These are phyloP conservation scores for Adoxophyes honmai DNA, from an alignment of 1,140 invertebrate species.

Conservation along the genomic window DNA sequence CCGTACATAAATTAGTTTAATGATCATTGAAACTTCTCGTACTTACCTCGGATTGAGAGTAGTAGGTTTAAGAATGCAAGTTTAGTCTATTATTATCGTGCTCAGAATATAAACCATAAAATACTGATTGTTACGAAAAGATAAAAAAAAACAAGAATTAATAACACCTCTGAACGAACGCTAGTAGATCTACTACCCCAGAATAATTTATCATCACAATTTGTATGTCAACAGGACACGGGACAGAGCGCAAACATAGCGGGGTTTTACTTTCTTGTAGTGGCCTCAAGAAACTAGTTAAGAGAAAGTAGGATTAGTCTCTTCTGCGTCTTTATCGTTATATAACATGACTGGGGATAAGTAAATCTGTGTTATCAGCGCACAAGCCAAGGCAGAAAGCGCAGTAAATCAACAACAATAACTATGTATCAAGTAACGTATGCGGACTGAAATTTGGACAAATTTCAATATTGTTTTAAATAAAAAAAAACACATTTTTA, in stretches of 20 bases:
- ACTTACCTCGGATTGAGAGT: too few species aligned
- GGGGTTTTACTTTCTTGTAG: constrained; percentile 74
- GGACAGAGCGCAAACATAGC: constrained; percentile 57
- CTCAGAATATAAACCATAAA: neutral
- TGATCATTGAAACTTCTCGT: neutral
- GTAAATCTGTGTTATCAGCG: neutral
- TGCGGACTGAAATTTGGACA: too few species aligned
- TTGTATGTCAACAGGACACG: constrained; percentile 73
- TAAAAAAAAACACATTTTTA: too few species aligned
- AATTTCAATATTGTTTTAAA: too few species aligned
- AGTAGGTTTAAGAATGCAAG: too few species aligned
- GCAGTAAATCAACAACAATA: neutral
- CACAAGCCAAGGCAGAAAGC: neutral
- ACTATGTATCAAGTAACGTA: neutral
- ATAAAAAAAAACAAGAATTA: neutral
- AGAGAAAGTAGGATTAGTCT: constrained; percentile 73
- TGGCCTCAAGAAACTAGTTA: constrained; percentile 71
- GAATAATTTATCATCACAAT: constrained; percentile 62
- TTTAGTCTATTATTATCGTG: neutral
- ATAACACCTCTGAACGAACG: constrained; percentile 5
- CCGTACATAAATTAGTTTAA: neutral
- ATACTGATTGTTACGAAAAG: neutral
- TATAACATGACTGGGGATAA: constrained; percentile 35
- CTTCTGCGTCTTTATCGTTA: constrained; percentile 59
- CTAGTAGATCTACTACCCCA: constrained; percentile 25